Evolutionary conservation across 1,140 invertebrate genomes (phyloP), one percentile per base, ranked within the genome.

Genomic region (Dryas iulia): DNA sequence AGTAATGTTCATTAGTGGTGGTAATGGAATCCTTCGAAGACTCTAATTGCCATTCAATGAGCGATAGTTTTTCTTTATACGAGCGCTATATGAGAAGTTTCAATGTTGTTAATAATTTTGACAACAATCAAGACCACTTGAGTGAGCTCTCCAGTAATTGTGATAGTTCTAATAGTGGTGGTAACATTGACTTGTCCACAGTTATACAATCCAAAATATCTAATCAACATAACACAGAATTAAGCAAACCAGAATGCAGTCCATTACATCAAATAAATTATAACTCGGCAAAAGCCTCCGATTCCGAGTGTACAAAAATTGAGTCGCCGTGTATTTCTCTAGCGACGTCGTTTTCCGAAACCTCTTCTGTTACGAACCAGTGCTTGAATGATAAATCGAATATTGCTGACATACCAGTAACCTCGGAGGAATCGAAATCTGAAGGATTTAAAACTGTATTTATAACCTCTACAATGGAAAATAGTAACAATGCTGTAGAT

Each of bases 401-500:
- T 30, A 72, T 68, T 18, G 71, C 72, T 5, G 84, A 85, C 67
- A 66, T 81, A 5, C 84, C 77, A 7, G 71, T 82, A 14, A 85
- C 84, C 2, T 87, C 82, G 5, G 88, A 90, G 30, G 87, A 90
- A 28, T 86, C 81, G 0, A 90, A 85, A 71, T 75, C 76, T 8
- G 77, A 79, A 33, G 73, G 71, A 25, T 79, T 79, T 59, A 88
- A 83, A 53, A 79, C 87, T 2, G 77, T 87, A 7, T 83, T 92
- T 33, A 86, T 88, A 81, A 89, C 85, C 70, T 89, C 89, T 30
- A 91, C 86, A 10, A 92, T 92, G 91, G 91, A 92, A 69, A 92
- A 92, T 62, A 92, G 91, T 63, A 92, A 91, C 63, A 92, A 92
- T 78, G 91, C 91, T 10, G 88, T 90, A 3, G 91, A 92, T 63